Evolutionary conservation across 1,140 invertebrate species (phyloP), one percentile per base, ranked within the genome.

Genomic region (Gryllus bimaculatus): DNA sequence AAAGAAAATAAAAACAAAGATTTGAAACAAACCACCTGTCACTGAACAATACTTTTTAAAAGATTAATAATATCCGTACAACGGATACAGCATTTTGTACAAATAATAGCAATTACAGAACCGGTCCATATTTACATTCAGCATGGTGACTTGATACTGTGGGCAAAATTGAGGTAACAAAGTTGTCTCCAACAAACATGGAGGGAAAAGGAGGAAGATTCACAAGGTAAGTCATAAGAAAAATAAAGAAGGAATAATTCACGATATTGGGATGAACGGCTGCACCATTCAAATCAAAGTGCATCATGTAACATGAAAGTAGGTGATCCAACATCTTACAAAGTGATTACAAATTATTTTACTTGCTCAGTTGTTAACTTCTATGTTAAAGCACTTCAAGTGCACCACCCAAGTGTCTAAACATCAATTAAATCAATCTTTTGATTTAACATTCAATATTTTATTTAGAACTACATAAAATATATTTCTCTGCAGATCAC

Each of bases 11-110:
- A 79, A 49, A 48, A 47, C 10, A 21, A 13, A 47, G 21, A 66
- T 79, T 76, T 79, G 78, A 79, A 79, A 73, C 21, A 73, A 77
- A 76, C 66, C 75, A 80, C 49, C 73, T 18, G 49, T 48, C 76
- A 54, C 66, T 80, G 66, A 77, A 77, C 79, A 76, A 76, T 79
- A 49, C 48, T 79, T 66, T 76, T 48, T 47, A 73, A 49, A 77
- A 47, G 48, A 47, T 74, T 77, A 73, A 73, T 78, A 26, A 77
- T 77, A 77, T 80, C 75, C 75, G 76, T 77, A 80, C 74, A 79
- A 76, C 75, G 79, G 79, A 80, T 77, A 80, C 54, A 77, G 49
- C 66, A 77, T 47, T 80, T 76, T 80, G 78, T 80, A 80, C 80
- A 80, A 79, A 80, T 76, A 78, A 78, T 49, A 75, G 79, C 79